Evolutionary conservation across 2,113 vertebrate species (phyloP).

Genomic region (Bagarius yarrelli): DNA sequence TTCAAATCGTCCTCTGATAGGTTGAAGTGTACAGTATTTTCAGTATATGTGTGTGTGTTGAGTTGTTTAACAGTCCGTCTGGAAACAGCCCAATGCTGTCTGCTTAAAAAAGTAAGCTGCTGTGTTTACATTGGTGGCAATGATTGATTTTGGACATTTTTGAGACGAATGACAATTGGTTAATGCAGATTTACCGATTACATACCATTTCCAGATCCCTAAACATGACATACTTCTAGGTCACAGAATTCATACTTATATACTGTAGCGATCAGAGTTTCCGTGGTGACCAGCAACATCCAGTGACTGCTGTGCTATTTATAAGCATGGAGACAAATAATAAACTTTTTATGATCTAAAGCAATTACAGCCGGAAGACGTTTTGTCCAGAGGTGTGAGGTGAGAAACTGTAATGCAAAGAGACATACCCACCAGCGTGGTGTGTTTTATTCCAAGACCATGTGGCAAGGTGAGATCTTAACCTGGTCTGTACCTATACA

Average conservation of each 20-base stretch:
- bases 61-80: too few relatives aligned
- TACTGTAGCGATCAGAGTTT: not conserved
- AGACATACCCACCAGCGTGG: constrained; percentile 2
- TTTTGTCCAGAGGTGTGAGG: not conserved
- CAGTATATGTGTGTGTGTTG: too few relatives aligned
- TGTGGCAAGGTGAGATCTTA: not conserved
- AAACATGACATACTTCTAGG: not conserved
- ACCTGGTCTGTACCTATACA: not conserved
- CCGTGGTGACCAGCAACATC: not conserved
- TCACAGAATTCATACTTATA: constrained; percentile 1
- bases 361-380: constrained; percentile 50
- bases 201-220: too few relatives aligned
- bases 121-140: too few relatives aligned
- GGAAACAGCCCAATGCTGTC: too few relatives aligned
- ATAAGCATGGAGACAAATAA: constrained; percentile 46
- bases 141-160: too few relatives aligned
- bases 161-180: too few relatives aligned
- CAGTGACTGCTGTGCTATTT: constrained; percentile 47
- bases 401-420: not conserved
- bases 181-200: too few relatives aligned
- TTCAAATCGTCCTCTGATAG: too few relatives aligned
- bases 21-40: too few relatives aligned
- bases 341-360: constrained; percentile 46
- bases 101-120: too few relatives aligned
- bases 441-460: not conserved